These are phyloP conservation scores for Gryllus bimaculatus DNA, from an alignment of 1,140 invertebrate genomes.

Conservation along the genomic window DNA sequence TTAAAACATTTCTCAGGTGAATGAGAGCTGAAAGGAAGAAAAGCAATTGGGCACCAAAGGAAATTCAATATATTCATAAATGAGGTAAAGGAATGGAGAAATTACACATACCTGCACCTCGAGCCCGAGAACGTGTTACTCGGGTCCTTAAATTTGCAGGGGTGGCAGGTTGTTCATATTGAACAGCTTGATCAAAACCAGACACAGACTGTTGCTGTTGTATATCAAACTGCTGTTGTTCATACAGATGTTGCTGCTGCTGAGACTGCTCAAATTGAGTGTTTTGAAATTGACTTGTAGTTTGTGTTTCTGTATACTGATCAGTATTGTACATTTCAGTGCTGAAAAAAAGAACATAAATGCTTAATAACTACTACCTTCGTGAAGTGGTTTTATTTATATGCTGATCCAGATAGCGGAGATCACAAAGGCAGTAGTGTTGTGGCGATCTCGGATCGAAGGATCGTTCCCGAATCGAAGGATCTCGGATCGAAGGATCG, in stretches of 20 bases:
- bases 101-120: constrained; percentile 29
- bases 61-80: no score
- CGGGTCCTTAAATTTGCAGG: constrained; percentile 28
- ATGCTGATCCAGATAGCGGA: no score
- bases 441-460: no score
- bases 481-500: no score
- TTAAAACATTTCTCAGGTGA: no score
- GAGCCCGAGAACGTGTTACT: constrained; percentile 40
- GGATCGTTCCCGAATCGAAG: no score
- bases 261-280: not conserved
- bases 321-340: constrained; percentile 25
- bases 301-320: constrained; percentile 34
- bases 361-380: no score
- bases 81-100: no score
- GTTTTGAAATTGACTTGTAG: not conserved
- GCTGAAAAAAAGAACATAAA: constrained; percentile 7
- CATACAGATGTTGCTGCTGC: constrained; percentile 21
- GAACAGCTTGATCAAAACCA: constrained; percentile 30
- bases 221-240: constrained; percentile 18
- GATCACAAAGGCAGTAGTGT: no score
- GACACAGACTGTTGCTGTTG: constrained; percentile 22
- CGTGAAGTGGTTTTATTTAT: no score
- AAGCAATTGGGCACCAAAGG: no score
- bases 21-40: no score
- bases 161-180: constrained; percentile 39